phyloP scores from a whole-genome alignment of 2,113 vertebrate genomes.

The Gobius niger region DNA sequence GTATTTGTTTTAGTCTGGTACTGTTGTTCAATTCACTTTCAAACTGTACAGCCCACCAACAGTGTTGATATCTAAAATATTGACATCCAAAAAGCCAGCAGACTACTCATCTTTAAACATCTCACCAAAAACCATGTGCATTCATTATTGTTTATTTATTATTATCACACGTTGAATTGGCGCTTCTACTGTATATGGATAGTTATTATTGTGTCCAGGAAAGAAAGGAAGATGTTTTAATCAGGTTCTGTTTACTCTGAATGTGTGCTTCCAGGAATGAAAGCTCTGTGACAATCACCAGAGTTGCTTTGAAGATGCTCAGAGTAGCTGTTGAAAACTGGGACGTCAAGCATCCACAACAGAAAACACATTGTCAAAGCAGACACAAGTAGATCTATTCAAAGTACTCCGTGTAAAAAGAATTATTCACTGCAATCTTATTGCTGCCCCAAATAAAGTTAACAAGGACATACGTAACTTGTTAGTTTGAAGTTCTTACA shows the following conservation, averaged over 20 bases:
- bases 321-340: slow-evolving; percentile 7
- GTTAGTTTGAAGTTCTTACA: slow-evolving; percentile 9
- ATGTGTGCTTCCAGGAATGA: slow-evolving; percentile 30
- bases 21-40: too few relatives aligned
- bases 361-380: neutral
- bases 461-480: neutral
- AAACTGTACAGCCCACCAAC: slow-evolving; percentile 9
- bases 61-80: neutral
- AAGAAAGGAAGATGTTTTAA: slow-evolving; percentile 37
- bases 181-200: slow-evolving; percentile 9
- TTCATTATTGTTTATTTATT: slow-evolving; percentile 14
- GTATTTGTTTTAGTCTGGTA: slow-evolving; percentile 1
- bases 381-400: neutral
- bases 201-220: slow-evolving; percentile 20
- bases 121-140: neutral
- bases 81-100: neutral
- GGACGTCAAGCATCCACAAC: slow-evolving; percentile 4
- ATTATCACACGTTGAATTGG: neutral
- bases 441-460: slow-evolving; percentile 11
- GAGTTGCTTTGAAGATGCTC: slow-evolving; percentile 40
- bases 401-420: slow-evolving; percentile 9
- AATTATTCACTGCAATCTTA: neutral
- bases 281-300: slow-evolving; percentile 34
- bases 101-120: neutral
- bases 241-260: slow-evolving; percentile 38